Percentiles rank a stretch among this genome's conserved stretches.
These are phyloP conservation scores for Synaphobranchus kaupii DNA, from an alignment of 2,797 vertebrate species.

Conservation along the genomic window DNA sequence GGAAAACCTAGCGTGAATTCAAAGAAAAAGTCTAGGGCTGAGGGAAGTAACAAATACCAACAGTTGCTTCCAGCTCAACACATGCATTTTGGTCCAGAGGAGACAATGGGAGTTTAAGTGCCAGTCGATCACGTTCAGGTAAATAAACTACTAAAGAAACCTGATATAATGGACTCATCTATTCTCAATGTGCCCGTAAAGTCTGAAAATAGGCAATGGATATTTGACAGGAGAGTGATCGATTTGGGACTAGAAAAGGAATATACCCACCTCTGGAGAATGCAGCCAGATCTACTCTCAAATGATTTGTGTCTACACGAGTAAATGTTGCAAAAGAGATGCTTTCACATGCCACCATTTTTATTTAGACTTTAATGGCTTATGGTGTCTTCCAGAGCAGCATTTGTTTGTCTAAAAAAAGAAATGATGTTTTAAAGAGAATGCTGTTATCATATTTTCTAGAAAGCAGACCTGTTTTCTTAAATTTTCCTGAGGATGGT, in stretches of 20 bases:
- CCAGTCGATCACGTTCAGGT: background rate
- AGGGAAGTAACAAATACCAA: background rate
- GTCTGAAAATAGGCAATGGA: background rate
- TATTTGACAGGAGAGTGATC: background rate
- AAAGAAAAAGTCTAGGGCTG: background rate
- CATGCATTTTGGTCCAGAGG: background rate
- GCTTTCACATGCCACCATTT: background rate
- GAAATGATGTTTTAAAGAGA: background rate
- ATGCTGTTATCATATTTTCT: background rate
- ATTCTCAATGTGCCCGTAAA: background rate
- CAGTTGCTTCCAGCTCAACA: background rate
- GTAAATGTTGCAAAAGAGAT: background rate
- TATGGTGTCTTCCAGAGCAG: background rate
- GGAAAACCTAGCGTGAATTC: background rate
- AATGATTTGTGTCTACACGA: background rate
- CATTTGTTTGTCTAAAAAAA: background rate
- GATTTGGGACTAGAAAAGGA: background rate
- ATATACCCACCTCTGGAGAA: background rate
- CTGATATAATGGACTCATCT: background rate
- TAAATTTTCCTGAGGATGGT: background rate
- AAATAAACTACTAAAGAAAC: conserved; percentile 6
- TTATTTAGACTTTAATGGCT: background rate
- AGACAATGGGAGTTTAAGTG: conserved; percentile 8
- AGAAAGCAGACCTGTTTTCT: background rate
- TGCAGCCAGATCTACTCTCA: background rate